Base-by-base conservation (phyloP, 2,113 vertebrate species). In the Mesitornis unicolor region DNA sequence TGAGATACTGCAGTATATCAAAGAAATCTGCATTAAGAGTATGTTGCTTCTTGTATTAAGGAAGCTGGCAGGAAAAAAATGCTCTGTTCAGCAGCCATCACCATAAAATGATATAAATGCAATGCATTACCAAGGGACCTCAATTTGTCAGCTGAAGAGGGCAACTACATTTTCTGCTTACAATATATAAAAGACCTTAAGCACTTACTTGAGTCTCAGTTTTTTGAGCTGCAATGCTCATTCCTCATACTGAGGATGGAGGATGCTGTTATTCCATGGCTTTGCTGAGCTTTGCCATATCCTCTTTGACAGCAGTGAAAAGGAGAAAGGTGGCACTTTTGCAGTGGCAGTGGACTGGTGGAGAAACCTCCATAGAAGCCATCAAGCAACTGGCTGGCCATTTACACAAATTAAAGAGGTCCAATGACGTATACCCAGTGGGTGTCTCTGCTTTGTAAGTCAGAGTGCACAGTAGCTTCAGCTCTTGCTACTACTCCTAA, bases 21-120 rank as follows among this genome's bases (percentile, higher is more conserved):
- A 87, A 90, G 43, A 95, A 94, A 92, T 76, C 80, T 81, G 25
- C 64, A 70, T 87, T 94, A 92, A 86, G 61, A 84, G 13, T 78
- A 61, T 83, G 24, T 38, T 84, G 80, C 33, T 94, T 79, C 84
- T 87, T 76, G 3, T 61, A 70, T 71, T 80, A 91, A 65, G 63
- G n/a, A 65, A 61, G 38, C 81, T 43, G 50, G 38, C 40, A 77
- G 70, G 35, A 56, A 83, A 89, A 94, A 96, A 82, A 76, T 42
- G 57, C 42, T 74, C 50, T 56, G n/a, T 71, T 94, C 69, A 88
- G 84, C 63, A 93, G 59, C 33, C 67, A 89, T 83, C 50, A 57
- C 48, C 64, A 75, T 91, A 89, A 95, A 95, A 60, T 84, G 0
- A 76, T 83, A 89, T 53, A 90, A 93, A 92, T 80, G 78, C 40